Percentiles rank a stretch among this genome's conserved stretches.
These are phyloP conservation scores for Apodemia hepburni DNA, from an alignment of 2,888 invertebrate species.

Conservation along the genomic window DNA sequence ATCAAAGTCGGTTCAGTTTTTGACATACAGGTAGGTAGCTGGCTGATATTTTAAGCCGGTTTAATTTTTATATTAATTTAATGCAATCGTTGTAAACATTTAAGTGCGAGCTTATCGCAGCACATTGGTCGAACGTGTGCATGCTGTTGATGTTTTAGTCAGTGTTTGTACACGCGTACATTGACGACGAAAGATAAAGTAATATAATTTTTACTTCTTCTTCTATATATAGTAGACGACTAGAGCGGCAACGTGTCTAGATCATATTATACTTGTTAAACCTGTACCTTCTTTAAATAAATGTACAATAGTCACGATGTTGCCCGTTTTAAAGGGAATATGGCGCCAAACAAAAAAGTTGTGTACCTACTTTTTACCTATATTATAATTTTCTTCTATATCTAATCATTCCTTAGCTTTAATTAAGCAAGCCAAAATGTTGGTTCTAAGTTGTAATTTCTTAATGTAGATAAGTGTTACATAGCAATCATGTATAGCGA, in stretches of 20 bases:
- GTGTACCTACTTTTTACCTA: neutral
- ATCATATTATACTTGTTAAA: neutral
- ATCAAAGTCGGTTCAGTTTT: too few species aligned
- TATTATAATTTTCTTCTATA: neutral
- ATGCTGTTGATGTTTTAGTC: too few species aligned
- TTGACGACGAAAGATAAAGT: too few species aligned
- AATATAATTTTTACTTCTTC: too few species aligned
- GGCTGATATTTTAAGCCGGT: too few species aligned
- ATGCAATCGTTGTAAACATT: too few species aligned
- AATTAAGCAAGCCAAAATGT: conserved; percentile 5
- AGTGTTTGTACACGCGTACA: too few species aligned
- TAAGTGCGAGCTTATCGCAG: too few species aligned
- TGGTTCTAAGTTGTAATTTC: conserved; percentile 5
- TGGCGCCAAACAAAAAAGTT: neutral
- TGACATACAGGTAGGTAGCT: too few species aligned
- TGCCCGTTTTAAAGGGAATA: neutral
- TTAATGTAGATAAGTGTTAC: conserved; percentile 4
- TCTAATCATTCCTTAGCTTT: conserved; percentile 13
- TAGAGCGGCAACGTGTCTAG: neutral
- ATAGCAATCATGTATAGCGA: conserved; percentile 8
- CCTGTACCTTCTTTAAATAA: neutral
- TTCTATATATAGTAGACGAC: too few species aligned
- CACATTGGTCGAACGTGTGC: too few species aligned
- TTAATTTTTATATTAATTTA: too few species aligned
- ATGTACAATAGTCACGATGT: neutral